Conservation (phyloP, 2,888 invertebrate genomes). For the Orchesellides sinensis region DNA sequence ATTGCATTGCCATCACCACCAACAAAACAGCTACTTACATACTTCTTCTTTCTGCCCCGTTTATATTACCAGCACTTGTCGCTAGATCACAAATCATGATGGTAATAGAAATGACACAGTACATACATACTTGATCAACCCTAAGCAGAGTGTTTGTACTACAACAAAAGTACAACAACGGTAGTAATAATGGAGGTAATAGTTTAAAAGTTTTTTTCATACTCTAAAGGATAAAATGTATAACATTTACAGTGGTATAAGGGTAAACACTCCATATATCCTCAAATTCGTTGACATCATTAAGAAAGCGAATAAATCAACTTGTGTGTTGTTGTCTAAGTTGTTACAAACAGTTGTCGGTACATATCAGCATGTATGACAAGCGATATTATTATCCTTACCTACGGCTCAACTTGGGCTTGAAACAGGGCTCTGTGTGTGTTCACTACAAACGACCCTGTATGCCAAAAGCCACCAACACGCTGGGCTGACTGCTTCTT, state of each 20-base stretch:
- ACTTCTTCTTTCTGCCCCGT: no score
- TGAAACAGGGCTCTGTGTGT: conserved; percentile 29
- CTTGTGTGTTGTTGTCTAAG: conserved; percentile 7
- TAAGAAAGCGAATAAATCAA: conserved; percentile 11
- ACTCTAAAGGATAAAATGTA: not conserved
- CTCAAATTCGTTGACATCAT: conserved; percentile 22
- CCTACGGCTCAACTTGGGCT: conserved; percentile 18
- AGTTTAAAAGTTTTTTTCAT: not conserved
- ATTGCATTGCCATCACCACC: not conserved
- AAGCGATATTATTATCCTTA: conserved; percentile 25
- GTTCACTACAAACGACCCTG: conserved; percentile 17
- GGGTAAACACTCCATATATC: not conserved
- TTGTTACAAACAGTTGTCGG: conserved; percentile 15
- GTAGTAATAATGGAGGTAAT: no score
- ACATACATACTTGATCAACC: no score
- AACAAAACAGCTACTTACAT: not conserved
- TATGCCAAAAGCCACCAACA: conserved; percentile 36
- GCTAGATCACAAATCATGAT: conserved; percentile 7
- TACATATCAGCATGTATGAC: conserved; percentile 23
- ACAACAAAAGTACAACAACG: no score
- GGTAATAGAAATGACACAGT: conserved; percentile 11
- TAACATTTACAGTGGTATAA: not conserved
- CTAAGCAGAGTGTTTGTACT: no score
- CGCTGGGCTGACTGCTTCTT: not conserved
- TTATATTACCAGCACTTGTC: conserved; percentile 7